These are phyloP conservation scores for Danio jaintianensis DNA, from an alignment of 2,797 vertebrate species.

Conservation along the genomic window DNA sequence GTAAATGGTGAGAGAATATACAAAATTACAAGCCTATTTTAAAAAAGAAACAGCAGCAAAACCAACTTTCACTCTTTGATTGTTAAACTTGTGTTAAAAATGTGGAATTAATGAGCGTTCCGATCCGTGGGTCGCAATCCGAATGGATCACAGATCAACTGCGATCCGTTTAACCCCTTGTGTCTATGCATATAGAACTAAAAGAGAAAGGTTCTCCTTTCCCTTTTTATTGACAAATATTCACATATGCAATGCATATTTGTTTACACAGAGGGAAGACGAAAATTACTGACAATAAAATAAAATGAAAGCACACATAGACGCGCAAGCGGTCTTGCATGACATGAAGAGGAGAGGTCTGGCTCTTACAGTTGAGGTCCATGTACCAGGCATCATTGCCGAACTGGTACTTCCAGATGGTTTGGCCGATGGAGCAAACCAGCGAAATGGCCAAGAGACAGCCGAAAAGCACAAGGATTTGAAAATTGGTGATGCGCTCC, in stretches of 20 bases:
- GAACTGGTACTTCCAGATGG: slow-evolving; percentile 94
- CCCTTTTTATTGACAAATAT: slow-evolving; percentile 77
- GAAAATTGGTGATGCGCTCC: slow-evolving; percentile 97
- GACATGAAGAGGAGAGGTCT: slow-evolving; percentile 44
- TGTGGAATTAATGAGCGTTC: not conserved
- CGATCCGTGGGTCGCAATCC: not conserved
- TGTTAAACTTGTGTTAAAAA: too few relatives aligned
- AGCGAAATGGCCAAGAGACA: slow-evolving; percentile 97
- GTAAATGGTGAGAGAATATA: not conserved
- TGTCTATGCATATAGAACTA: slow-evolving; percentile 77
- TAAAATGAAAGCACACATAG: slow-evolving; percentile 75
- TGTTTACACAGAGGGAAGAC: slow-evolving; percentile 70
- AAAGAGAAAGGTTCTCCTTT: slow-evolving; percentile 77
- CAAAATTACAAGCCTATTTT: too few relatives aligned
- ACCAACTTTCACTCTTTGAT: too few relatives aligned
- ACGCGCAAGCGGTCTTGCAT: slow-evolving; percentile 65
- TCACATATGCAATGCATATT: slow-evolving; percentile 80
- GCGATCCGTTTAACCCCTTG: slow-evolving; percentile 60
- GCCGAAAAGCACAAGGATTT: slow-evolving; percentile 97
- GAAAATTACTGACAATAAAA: slow-evolving; percentile 77
- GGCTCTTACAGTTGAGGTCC: slow-evolving; percentile 94
- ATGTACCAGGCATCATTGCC: slow-evolving; percentile 96
- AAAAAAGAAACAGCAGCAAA: too few relatives aligned
- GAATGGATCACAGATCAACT: not conserved
- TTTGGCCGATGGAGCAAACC: slow-evolving; percentile 94